These are phyloP conservation scores for Mythimna vitellina DNA, from an alignment of 2,888 invertebrate species.

Conservation along the genomic window DNA sequence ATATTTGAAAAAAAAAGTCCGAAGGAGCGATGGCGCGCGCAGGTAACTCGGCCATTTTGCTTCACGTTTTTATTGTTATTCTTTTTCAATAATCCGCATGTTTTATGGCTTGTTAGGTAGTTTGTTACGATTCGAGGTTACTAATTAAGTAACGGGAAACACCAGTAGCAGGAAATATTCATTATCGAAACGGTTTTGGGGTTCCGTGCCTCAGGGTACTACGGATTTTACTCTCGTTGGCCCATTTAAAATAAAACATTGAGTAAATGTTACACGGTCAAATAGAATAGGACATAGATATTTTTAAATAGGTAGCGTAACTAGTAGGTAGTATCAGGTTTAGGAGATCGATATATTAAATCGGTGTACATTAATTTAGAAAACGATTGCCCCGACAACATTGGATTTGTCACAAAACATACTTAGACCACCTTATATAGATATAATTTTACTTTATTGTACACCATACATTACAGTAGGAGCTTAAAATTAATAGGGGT, in stretches of 20 bases:
- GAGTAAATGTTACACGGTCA: conserved; percentile 1
- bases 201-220: conserved; percentile 40
- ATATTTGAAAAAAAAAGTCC: conserved; percentile 68
- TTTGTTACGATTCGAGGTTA: conserved; percentile 81
- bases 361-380: no score
- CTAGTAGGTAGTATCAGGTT: not conserved
- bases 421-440: not conserved
- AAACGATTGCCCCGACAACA: not conserved
- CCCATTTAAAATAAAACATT: conserved; percentile 30
- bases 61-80: conserved; percentile 80
- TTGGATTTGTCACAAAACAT: not conserved
- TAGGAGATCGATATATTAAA: no score
- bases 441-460: no score
- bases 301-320: not conserved
- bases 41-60: conserved; percentile 87
- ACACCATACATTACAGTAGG: no score
- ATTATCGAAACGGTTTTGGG: conserved; percentile 63
- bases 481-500: no score
- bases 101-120: conserved; percentile 87
- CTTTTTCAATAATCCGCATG: conserved; percentile 88
- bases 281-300: not conserved
- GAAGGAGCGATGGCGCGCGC: conserved; percentile 80
- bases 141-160: conserved; percentile 82
- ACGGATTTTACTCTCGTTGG: conserved; percentile 41
- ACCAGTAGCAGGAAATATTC: conserved; percentile 80